These are phyloP conservation scores for Oriolus oriolus DNA, from an alignment of 2,113 vertebrate species.

Conservation along the genomic window DNA sequence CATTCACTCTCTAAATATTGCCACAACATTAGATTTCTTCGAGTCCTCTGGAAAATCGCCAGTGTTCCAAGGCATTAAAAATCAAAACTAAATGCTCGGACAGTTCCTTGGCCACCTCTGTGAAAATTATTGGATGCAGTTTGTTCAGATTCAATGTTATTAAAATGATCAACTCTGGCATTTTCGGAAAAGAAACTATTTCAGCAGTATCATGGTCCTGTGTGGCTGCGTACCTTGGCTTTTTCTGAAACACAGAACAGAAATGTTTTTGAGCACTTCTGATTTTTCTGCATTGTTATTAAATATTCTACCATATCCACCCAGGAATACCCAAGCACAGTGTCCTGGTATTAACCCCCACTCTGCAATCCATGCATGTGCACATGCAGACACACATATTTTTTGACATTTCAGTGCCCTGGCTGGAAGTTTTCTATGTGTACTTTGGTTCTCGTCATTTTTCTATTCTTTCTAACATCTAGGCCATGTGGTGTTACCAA, in stretches of 20 bases:
- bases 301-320: background rate
- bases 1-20: background rate
- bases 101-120: conserved; percentile 1
- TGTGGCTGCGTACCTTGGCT: background rate
- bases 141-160: background rate
- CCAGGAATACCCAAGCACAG: background rate
- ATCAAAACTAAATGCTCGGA: background rate
- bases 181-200: background rate
- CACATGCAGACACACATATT: background rate
- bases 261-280: background rate
- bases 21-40: background rate
- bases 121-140: background rate
- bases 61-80: background rate
- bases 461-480: background rate
- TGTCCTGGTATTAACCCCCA: background rate
- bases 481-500: background rate
- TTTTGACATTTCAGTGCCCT: background rate
- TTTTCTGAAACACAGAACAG: background rate
- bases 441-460: background rate
- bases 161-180: background rate
- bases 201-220: background rate
- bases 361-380: background rate
- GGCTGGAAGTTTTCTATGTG: background rate
- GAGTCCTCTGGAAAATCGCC: background rate
- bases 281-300: background rate